phyloP scores from a whole-genome alignment of 2,113 vertebrate genomes.

The Zingel zingel region DNA sequence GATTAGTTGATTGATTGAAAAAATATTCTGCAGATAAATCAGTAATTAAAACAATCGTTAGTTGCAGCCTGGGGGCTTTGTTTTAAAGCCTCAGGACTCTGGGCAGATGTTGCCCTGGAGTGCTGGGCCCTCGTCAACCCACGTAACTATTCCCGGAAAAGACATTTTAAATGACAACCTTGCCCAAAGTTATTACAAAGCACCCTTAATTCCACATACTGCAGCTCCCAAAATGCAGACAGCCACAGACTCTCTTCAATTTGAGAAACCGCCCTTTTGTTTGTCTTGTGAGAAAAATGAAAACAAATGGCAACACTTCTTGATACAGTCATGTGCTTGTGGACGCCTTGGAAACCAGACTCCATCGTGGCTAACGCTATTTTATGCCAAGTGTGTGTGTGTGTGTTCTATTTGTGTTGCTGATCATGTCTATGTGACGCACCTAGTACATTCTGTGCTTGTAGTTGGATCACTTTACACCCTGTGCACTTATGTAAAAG shows the following conservation, averaged over 20 bases:
- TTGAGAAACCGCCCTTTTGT: slow-evolving; percentile 18
- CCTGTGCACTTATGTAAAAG: slow-evolving; percentile 7
- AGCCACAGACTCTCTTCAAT: slow-evolving; percentile 34
- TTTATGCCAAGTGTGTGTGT: slow-evolving; percentile 9
- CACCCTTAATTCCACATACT: background rate
- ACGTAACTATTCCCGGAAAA: background rate
- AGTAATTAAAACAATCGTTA: background rate
- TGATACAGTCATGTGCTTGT: slow-evolving; percentile 20
- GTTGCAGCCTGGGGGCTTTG: background rate
- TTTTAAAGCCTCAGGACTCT: background rate
- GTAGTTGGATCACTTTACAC: slow-evolving; percentile 40
- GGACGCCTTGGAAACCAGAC: slow-evolving; percentile 17
- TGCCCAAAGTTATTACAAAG: slow-evolving; percentile 5
- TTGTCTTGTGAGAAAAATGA: slow-evolving; percentile 33
- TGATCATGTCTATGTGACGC: slow-evolving; percentile 40
- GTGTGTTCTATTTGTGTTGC: slow-evolving; percentile 33
- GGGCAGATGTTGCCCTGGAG: background rate
- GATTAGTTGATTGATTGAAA: background rate
- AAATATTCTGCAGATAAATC: background rate
- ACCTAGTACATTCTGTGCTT: slow-evolving; percentile 58
- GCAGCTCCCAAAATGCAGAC: slow-evolving; percentile 31
- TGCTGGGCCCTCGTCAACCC: background rate
- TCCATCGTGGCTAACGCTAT: background rate
- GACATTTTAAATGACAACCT: slow-evolving; percentile 14
- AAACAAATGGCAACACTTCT: slow-evolving; percentile 40